phyloP scores from a whole-genome alignment of 2,797 vertebrate genomes.

The Melopsittacus undulatus region DNA sequence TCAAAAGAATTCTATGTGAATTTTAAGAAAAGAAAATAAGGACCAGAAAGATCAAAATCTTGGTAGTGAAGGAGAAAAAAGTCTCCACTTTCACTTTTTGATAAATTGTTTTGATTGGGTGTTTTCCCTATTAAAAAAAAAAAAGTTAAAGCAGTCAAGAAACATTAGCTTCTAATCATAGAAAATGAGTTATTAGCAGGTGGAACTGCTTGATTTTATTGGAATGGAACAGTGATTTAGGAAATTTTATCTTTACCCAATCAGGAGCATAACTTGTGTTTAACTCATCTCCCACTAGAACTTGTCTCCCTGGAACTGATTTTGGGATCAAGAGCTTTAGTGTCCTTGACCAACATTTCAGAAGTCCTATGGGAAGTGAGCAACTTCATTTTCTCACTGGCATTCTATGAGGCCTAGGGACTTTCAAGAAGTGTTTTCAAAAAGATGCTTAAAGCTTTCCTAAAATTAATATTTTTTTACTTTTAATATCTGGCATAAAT shows the following conservation, averaged over 20 bases:
- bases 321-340: background rate
- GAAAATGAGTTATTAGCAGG: slow-evolving; percentile 12
- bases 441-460: background rate
- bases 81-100: background rate
- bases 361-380: background rate
- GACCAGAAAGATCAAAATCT: background rate
- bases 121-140: background rate
- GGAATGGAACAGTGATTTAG: background rate
- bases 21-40: background rate
- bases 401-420: background rate
- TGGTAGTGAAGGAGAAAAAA: background rate
- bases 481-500: background rate
- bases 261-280: background rate
- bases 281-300: background rate
- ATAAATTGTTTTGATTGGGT: background rate
- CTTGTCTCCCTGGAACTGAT: background rate
- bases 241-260: background rate
- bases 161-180: background rate
- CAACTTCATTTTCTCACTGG: background rate
- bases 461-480: background rate
- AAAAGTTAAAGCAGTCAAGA: background rate
- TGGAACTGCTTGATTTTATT: slow-evolving; percentile 20
- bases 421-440: background rate
- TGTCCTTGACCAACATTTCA: background rate
- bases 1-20: background rate